These are phyloP conservation scores for Hyposmocoma kahamanoa DNA, from an alignment of 1,140 invertebrate species.

Conservation along the genomic window DNA sequence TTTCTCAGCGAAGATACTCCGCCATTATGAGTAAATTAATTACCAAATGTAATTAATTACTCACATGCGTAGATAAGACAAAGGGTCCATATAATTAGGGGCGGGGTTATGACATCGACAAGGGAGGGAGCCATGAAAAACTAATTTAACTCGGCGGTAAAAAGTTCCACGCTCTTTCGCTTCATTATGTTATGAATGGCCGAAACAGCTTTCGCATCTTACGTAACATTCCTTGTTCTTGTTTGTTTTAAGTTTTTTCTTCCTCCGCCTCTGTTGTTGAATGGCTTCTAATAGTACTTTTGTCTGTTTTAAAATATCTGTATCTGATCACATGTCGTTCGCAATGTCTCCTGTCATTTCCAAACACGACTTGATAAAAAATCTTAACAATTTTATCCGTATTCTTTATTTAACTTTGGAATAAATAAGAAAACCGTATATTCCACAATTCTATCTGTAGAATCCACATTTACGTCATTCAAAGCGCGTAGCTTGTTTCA, in stretches of 20 bases:
- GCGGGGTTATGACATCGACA: constrained; percentile 35
- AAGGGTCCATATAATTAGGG: constrained; percentile 40
- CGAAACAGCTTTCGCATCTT: constrained; percentile 24
- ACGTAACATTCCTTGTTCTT: constrained; percentile 35
- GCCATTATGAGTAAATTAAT: constrained; percentile 56
- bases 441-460: too few relatives aligned
- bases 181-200: constrained; percentile 40
- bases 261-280: not conserved
- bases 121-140: constrained; percentile 38
- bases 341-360: too few relatives aligned
- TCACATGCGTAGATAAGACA: constrained; percentile 52
- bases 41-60: constrained; percentile 59
- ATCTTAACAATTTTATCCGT: too few relatives aligned
- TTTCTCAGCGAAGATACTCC: constrained; percentile 37
- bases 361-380: too few relatives aligned
- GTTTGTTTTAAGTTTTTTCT: not conserved
- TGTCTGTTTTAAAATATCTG: too few relatives aligned
- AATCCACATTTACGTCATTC: too few relatives aligned
- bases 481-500: too few relatives aligned
- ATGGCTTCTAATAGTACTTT: too few relatives aligned
- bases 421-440: too few relatives aligned
- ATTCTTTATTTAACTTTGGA: too few relatives aligned
- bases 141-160: constrained; percentile 54
- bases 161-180: constrained; percentile 28
- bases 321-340: too few relatives aligned